Conservation (phyloP, 2,113 vertebrate species). For the Nanger granti region DNA sequence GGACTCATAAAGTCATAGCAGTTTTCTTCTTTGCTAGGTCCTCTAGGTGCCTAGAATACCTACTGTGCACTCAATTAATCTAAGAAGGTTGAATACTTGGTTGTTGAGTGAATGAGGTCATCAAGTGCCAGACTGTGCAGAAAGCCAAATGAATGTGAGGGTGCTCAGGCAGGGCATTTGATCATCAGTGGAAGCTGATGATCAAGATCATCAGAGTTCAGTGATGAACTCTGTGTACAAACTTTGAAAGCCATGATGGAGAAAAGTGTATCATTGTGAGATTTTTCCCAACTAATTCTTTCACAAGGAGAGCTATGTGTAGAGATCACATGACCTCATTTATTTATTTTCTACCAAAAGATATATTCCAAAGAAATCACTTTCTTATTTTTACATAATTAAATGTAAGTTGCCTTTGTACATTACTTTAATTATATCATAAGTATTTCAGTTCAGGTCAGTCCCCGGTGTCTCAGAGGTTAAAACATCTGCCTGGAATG, state of each 20-base stretch:
- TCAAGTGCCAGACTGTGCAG: background rate
- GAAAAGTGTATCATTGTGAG: background rate
- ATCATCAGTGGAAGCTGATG: background rate
- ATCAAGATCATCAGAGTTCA: no score
- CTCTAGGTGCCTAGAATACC: background rate
- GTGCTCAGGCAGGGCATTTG: background rate
- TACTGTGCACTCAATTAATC: background rate
- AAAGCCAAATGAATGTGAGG: background rate
- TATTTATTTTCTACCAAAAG: constrained; percentile 3
- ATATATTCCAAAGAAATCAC: background rate
- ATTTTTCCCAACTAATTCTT: background rate
- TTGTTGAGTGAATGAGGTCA: background rate
- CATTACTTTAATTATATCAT: background rate
- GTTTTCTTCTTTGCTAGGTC: background rate
- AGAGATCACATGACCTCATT: background rate
- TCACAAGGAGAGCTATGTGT: background rate
- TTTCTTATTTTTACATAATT: background rate
- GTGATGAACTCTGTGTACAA: background rate
- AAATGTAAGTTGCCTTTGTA: background rate
- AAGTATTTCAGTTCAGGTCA: background rate
- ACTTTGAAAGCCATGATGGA: background rate
- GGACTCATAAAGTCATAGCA: background rate
- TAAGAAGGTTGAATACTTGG: background rate
- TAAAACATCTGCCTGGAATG: no score
- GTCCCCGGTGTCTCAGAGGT: no score